These are phyloP conservation scores for Lutraria lutraria DNA, from an alignment of 2,888 invertebrate genomes.

Conservation along the genomic window DNA sequence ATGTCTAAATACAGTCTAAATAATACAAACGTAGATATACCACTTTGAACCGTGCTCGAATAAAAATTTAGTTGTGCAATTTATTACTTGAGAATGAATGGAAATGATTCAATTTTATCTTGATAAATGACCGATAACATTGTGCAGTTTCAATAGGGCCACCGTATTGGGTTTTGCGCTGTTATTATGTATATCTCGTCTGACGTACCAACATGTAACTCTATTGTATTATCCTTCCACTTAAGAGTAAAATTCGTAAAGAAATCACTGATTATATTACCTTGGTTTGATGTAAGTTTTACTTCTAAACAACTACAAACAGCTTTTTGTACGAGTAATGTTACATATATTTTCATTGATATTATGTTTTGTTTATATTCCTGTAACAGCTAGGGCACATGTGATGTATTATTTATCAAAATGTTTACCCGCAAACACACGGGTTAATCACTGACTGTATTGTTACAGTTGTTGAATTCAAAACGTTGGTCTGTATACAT, in stretches of 20 bases:
- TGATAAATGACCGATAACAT: background rate
- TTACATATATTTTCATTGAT: background rate
- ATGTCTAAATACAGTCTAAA: background rate
- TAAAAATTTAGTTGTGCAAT: background rate
- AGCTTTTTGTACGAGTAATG: background rate
- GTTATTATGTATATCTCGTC: background rate
- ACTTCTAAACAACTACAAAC: background rate
- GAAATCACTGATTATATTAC: slow-evolving; percentile 1
- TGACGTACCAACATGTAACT: background rate
- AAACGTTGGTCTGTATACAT: too few relatives aligned
- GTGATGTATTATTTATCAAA: too few relatives aligned
- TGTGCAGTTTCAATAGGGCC: background rate
- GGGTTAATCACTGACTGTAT: too few relatives aligned
- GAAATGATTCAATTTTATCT: slow-evolving; percentile 19
- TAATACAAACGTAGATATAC: background rate
- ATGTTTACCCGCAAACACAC: too few relatives aligned
- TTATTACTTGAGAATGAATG: background rate
- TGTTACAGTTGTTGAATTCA: too few relatives aligned
- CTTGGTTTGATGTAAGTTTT: background rate
- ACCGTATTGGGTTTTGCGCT: background rate
- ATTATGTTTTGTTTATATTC: background rate
- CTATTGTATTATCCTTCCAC: background rate
- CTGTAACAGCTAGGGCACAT: background rate
- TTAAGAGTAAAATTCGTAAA: background rate
- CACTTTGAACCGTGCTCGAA: background rate